These are phyloP conservation scores for Hiodon alosoides DNA, from an alignment of 2,113 vertebrate species.

Conservation along the genomic window DNA sequence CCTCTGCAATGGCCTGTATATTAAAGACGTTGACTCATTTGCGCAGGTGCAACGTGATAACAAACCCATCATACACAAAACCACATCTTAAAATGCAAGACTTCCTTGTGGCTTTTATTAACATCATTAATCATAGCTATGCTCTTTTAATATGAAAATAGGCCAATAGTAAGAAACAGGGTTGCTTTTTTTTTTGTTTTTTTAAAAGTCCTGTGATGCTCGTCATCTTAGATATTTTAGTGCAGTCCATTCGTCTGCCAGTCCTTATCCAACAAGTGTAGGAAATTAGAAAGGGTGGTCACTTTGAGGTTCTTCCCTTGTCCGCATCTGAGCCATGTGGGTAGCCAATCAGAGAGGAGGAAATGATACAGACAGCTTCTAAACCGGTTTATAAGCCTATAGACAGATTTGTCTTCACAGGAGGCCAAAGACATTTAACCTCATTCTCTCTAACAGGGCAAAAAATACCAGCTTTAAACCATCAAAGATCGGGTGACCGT, in stretches of 20 bases:
- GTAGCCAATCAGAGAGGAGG: neutral
- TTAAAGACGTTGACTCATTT: too few species aligned
- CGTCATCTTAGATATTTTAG: too few species aligned
- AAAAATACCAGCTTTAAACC: neutral
- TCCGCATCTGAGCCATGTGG: neutral
- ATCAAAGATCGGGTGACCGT: neutral
- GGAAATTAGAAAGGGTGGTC: neutral
- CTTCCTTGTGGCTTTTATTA: conserved; percentile 38
- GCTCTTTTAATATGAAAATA: conserved; percentile 52
- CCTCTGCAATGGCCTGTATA: too few species aligned
- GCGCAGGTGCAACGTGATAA: too few species aligned
- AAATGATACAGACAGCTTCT: neutral
- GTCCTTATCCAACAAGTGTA: conserved; percentile 10
- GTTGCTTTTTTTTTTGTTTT: too few species aligned
- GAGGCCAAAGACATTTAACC: neutral
- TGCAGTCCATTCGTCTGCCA: conserved; percentile 18
- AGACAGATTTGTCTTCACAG: neutral
- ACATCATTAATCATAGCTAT: conserved; percentile 38
- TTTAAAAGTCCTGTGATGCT: neutral
- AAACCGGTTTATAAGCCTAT: neutral
- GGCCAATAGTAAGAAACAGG: conserved; percentile 47
- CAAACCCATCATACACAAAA: neutral
- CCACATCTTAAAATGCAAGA: neutral
- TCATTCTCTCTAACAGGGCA: neutral
- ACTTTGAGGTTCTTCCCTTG: neutral